Evolutionary conservation across 2,888 invertebrate genomes (phyloP), one percentile per base, ranked within the genome.

Genomic region (Pristionchus arcanus): DNA sequence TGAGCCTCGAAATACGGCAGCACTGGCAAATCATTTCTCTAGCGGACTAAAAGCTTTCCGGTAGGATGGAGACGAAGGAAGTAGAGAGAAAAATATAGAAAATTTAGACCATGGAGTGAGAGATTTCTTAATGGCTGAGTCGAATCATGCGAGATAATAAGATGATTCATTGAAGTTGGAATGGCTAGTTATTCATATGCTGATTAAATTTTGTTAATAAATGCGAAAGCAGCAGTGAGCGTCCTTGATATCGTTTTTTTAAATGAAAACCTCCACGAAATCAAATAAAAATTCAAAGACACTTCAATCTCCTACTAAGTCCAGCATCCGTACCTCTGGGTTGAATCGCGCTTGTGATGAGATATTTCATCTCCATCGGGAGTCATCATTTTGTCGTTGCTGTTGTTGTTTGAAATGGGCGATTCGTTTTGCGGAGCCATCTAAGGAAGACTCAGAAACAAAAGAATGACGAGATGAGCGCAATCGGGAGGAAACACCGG

Each of bases 281-380:
- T 49, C 9, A 59, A 59, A 19, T 1, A 59, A 19, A 59, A 11
- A 49, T 59, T 4, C 25, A 59, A 59, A 59, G 9, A 59, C 59
- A 21, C 21, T 9, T 59, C 15, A 4, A 0, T 25, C 25, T 15
- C 15, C 59, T 59, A 25, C 15, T 59, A 4, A 21, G 42, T 49
- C 42, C 42, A 7, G 25, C 25, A 21, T 2, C 19, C 49, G 15
- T 87, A 87, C 87, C 87, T 66, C 28, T 87, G 66, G 28, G 66
- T 28, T 5, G 66, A 87, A 9, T 68, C 49, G 5, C 87, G 66
- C 49, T 87, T 87, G 68, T 87, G 87, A 25, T 87, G 87, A 25
- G 87, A 87, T 42, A 87, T 87, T 11, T 87, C 68, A 49, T 87
- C 87, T 28, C 34, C 59, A 53, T 85, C 59, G 55, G 7, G 53